Evolutionary conservation across 2,888 invertebrate genomes (phyloP).

Genomic region (Gisinianus flammeolus): DNA sequence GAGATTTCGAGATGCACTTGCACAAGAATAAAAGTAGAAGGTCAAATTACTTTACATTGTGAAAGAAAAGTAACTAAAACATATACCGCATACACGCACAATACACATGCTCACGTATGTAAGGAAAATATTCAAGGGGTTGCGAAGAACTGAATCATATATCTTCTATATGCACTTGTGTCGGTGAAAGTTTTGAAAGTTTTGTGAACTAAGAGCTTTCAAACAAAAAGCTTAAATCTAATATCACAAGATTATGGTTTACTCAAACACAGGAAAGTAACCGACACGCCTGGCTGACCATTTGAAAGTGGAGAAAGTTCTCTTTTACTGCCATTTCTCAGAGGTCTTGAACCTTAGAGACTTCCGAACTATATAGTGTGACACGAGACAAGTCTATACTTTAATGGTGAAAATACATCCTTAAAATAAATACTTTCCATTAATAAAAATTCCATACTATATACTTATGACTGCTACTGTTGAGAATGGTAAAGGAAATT

Average conservation of each 20-base stretch:
- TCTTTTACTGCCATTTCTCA: neutral
- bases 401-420: too few relatives aligned
- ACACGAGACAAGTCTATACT: too few relatives aligned
- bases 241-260: neutral
- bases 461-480: too few relatives aligned
- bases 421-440: too few relatives aligned
- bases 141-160: neutral
- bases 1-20: neutral
- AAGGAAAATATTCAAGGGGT: neutral
- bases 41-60: neutral
- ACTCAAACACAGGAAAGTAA: neutral
- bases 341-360: neutral
- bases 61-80: too few relatives aligned
- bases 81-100: neutral
- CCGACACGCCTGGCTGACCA: slow-evolving; percentile 1
- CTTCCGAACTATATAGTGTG: too few relatives aligned
- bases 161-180: too few relatives aligned
- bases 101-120: too few relatives aligned
- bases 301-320: slow-evolving; percentile 8
- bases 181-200: neutral
- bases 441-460: too few relatives aligned
- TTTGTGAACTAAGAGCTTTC: slow-evolving; percentile 6
- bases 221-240: slow-evolving; percentile 13
- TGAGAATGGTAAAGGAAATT: too few relatives aligned
- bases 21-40: neutral